phyloP scores from a whole-genome alignment of 2,113 vertebrate genomes.

The Meles meles region DNA sequence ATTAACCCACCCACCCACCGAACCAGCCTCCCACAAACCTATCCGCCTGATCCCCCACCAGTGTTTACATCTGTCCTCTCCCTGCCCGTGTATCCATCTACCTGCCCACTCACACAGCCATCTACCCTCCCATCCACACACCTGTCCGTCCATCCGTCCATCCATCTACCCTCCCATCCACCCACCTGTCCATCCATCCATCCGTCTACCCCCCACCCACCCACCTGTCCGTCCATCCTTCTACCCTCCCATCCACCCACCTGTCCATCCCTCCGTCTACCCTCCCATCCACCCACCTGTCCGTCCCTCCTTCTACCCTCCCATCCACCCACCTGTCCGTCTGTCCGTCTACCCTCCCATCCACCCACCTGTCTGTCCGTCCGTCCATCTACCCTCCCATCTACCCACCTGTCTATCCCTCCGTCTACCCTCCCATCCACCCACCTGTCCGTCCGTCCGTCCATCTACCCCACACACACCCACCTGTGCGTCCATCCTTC shows the following conservation, averaged over 20 bases:
- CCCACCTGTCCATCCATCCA: background rate
- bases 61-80: background rate
- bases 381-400: rapidly evolving
- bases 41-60: no score
- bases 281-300: background rate
- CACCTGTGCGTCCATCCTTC: background rate
- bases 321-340: background rate
- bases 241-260: no score
- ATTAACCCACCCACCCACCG: rapidly evolving
- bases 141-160: no score
- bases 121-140: background rate
- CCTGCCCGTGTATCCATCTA: rapidly evolving
- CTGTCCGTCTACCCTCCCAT: background rate
- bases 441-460: no score
- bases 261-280: no score
- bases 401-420: rapidly evolving
- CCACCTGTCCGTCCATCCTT: no score
- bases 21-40: background rate
- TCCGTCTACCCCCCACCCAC: no score
- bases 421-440: no score
- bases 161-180: background rate
- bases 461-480: no score
- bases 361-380: background rate
- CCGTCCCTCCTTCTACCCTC: rapidly evolving
- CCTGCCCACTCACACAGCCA: background rate